Base-by-base conservation (phyloP, 1,140 invertebrate genomes). In the Cyclina sinensis region DNA sequence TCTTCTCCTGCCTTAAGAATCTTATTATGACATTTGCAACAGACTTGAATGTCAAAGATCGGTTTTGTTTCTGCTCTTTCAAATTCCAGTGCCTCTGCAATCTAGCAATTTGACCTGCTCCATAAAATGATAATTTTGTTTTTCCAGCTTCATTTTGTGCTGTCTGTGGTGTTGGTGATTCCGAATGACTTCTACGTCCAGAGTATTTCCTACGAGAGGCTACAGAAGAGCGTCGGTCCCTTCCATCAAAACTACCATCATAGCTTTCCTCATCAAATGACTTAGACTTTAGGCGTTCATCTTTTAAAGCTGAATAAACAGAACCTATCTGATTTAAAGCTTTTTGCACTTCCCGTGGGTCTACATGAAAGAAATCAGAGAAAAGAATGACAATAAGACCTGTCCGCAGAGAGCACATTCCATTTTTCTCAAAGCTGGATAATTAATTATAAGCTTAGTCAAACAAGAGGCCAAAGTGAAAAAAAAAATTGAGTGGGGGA, bases 1-100 rank as follows among this genome's bases (percentile, higher is more conserved):
- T 87, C n/a, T 89, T 90, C 57, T 92, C 88, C 35, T 92, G 91
- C 37, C 83, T 85, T 32, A 92, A 46, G 43, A 90, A 92, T 21
- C 54, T 74, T 30, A 80, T 79, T 21, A 92, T 76, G 30, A 86
- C 84, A 43, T 78, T 74, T 21, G 73, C 85, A 16, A 92, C 89
- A 48, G 81, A 84, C 46, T 92, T 92, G 27, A 92, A 90, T 39
- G 90, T 89, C 18, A 92, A 46, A 14, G 68, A 68, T 48, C 70
- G 59, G 21, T 82, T 89, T 5, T 48, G 54, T 30, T 87, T 90
- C 21, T 92, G 91, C n/a, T 88, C 70, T 21, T 65, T 74, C 37
- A 92, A 57, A 62, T 91, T 76, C 24, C 89, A 37, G 18, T 32
- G 37, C 46, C 81, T 54, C 9, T 32, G 46, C 24, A 59, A 30